Percentiles rank a stretch among this genome's conserved stretches.
phyloP scores from a whole-genome alignment of 2,797 vertebrate species.

The Eutrigla gurnardus region DNA sequence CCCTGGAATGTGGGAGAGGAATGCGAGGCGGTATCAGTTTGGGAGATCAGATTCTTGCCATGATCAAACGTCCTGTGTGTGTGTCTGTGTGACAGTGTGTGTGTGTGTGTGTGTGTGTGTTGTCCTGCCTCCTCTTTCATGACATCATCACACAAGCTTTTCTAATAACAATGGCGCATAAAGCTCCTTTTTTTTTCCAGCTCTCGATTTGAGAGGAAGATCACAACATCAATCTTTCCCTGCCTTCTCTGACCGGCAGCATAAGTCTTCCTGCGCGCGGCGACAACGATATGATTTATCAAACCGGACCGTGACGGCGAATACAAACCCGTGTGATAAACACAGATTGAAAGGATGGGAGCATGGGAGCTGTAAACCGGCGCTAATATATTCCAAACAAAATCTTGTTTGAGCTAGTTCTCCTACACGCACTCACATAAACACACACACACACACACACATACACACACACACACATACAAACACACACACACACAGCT shows the following conservation, averaged over 20 bases:
- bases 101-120: slow-evolving; percentile 44
- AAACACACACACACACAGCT: slow-evolving; percentile 74
- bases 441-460: slow-evolving; percentile 37
- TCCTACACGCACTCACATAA: slow-evolving; percentile 28
- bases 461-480: slow-evolving; percentile 52
- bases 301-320: slow-evolving; percentile 78
- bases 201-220: slow-evolving; percentile 68
- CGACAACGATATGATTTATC: slow-evolving; percentile 77
- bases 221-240: slow-evolving; percentile 77
- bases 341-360: slow-evolving; percentile 78
- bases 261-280: slow-evolving; percentile 70
- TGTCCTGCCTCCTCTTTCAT: slow-evolving; percentile 71
- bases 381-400: slow-evolving; percentile 81
- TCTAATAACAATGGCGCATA: slow-evolving; percentile 70
- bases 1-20: slow-evolving; percentile 82
- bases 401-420: slow-evolving; percentile 78
- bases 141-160: slow-evolving; percentile 76
- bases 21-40: slow-evolving; percentile 78
- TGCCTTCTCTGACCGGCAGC: slow-evolving; percentile 67
- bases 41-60: slow-evolving; percentile 78
- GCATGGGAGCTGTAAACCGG: slow-evolving; percentile 77
- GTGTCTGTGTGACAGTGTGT: slow-evolving; percentile 46
- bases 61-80: slow-evolving; percentile 74
- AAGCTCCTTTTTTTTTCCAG: slow-evolving; percentile 51
- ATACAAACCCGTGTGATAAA: slow-evolving; percentile 77